Conservation (phyloP, 2,113 vertebrate species). For the Grallaria varia region DNA sequence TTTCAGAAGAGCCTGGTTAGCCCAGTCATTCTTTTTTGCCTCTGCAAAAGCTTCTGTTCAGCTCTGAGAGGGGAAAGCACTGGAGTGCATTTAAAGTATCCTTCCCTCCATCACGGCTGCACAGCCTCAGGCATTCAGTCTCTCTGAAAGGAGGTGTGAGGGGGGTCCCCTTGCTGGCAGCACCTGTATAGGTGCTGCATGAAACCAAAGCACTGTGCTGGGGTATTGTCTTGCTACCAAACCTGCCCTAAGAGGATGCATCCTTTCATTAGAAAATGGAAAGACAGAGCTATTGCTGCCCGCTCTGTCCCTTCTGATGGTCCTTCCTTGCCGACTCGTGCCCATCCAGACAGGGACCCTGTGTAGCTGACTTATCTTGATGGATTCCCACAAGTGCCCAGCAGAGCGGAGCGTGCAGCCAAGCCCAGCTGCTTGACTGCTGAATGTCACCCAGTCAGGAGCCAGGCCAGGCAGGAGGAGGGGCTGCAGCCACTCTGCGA, state of each 20-base stretch:
- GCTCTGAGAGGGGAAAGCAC: background rate
- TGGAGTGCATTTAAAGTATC: background rate
- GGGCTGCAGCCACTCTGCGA: background rate
- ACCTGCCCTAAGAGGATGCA: background rate
- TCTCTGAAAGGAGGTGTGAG: background rate
- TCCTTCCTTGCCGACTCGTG: fast-evolving
- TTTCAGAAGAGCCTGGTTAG: background rate
- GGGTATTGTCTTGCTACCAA: background rate
- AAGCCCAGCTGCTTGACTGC: slow-evolving; percentile 26
- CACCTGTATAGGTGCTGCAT: background rate
- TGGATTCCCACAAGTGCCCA: background rate
- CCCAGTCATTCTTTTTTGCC: background rate
- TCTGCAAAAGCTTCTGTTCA: background rate
- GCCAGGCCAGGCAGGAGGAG: background rate
- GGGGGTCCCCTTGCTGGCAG: background rate
- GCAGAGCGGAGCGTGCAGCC: background rate
- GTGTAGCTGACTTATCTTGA: background rate
- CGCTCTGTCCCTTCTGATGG: background rate
- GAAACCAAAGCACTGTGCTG: background rate
- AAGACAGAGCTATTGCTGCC: background rate
- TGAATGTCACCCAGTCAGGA: background rate
- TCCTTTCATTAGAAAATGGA: background rate
- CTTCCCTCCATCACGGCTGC: background rate
- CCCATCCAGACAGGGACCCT: background rate
- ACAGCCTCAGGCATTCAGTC: background rate